Evolutionary conservation across 2,888 invertebrate species (phyloP), one percentile per base, ranked within the genome.

Genomic region (Alsophila aescularia): DNA sequence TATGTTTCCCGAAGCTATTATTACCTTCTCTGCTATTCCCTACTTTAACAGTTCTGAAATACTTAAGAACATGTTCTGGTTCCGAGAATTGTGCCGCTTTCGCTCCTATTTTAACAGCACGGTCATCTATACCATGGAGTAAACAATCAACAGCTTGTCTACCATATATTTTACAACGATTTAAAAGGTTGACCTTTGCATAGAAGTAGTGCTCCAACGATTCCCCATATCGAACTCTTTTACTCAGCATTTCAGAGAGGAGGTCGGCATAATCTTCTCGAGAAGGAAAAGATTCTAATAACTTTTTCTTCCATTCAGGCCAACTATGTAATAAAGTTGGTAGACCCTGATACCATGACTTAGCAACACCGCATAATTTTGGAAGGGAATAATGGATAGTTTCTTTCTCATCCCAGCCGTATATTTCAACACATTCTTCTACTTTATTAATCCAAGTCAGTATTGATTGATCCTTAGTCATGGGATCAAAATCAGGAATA

Each of bases 131-230:
- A 0, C 66, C 67, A 14, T 61, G 21, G 0, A 66, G 1, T 0
- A 69, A 1, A 10, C 67, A 67, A 15, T 69, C 67, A 6, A 69
- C 65, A 0, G 66, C 65, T 29, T n/a, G n/a, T n/a, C n/a, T n/a
- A n/a, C 57, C 61, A 0, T 9, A 5, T 5, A 65, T 65, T 4
- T 32, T 34, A 47, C 67, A 66, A 6, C 69, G 32, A 31, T 64
- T 67, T 13, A 66, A n/a, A 1, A 69, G 29, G 27, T 60, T 60
- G 0, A 58, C 6, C 14, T 64, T 64, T 0, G 31, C 36, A 31
- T 63, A 63, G 32, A 40, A 60, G 14, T 58, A 58, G 5, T 41
- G 27, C 14, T 58, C 53, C 4, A 53, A 27, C 8, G 34, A 8
- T 14, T 34, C 34, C 5, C 34, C 34, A 34, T 9, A 27, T 2